Conservation (phyloP, 2,113 vertebrate species). For the Centropus unirufus region DNA sequence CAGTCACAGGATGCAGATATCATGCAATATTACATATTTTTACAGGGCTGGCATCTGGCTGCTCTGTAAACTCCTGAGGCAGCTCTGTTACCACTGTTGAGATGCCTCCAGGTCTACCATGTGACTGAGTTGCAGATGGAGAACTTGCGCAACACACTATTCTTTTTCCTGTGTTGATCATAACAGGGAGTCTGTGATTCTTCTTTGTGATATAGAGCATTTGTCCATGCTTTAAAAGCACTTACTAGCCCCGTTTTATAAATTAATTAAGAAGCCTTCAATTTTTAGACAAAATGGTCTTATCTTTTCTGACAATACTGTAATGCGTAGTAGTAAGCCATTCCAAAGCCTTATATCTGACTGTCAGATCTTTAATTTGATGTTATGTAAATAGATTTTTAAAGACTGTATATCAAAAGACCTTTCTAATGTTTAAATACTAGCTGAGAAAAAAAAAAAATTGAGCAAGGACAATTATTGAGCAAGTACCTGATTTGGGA, state of each 20-base stretch:
- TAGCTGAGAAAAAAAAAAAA: neutral
- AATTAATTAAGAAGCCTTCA: neutral
- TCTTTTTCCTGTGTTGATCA: neutral
- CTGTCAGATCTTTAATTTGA: neutral
- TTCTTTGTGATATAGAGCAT: neutral
- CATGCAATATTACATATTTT: neutral
- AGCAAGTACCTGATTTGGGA: neutral
- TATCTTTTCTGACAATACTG: neutral
- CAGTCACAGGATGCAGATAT: neutral
- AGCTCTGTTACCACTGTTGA: neutral
- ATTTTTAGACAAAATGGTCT: neutral
- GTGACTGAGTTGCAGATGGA: constrained; percentile 42
- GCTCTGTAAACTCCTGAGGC: constrained; percentile 29
- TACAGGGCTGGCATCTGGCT: constrained; percentile 53
- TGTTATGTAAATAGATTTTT: neutral
- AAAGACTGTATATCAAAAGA: neutral
- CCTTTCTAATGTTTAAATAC: neutral
- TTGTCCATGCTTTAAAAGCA: neutral
- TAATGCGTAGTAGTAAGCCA: neutral
- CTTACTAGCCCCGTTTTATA: neutral
- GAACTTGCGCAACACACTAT: neutral
- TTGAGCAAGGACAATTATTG: neutral
- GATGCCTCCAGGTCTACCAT: neutral
- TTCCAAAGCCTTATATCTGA: neutral
- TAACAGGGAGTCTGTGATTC: neutral